Conservation (phyloP, 1,140 invertebrate species). For the Choristoneura fumiferana region DNA sequence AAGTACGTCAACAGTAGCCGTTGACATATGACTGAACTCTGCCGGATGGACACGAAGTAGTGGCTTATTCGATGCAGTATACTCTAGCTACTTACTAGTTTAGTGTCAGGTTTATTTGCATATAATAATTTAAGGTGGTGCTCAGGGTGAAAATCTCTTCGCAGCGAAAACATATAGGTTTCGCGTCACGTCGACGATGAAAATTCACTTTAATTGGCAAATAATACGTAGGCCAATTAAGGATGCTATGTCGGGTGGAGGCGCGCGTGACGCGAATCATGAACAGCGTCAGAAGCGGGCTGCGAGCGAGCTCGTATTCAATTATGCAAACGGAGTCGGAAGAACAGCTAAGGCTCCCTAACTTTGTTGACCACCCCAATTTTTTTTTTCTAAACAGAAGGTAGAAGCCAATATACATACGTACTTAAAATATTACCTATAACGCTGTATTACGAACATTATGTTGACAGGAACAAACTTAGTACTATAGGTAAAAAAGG, state of each 20-base stretch:
- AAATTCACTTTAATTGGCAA: constrained; percentile 79
- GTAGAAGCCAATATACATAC: constrained; percentile 20
- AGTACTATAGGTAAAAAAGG: no score
- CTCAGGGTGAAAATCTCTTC: constrained; percentile 50
- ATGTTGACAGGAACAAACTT: no score
- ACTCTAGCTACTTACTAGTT: not conserved
- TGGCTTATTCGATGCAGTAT: no score
- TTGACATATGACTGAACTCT: constrained; percentile 19
- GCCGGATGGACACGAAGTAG: constrained; percentile 5
- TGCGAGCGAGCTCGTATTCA: constrained; percentile 49
- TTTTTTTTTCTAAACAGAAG: not conserved
- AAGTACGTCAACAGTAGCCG: constrained; percentile 18
- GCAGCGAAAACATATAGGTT: constrained; percentile 62
- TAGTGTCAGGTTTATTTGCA: constrained; percentile 43
- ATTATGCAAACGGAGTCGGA: constrained; percentile 73
- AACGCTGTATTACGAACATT: no score
- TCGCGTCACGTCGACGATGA: constrained; percentile 73
- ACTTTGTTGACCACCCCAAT: constrained; percentile 47
- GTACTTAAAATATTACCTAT: constrained; percentile 2
- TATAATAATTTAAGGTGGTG: constrained; percentile 39
- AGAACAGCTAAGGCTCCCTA: constrained; percentile 50
- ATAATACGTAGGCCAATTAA: constrained; percentile 79
- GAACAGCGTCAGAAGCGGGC: constrained; percentile 29
- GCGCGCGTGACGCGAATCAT: constrained; percentile 71
- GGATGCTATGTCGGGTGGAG: constrained; percentile 74